Evolutionary conservation across 2,888 invertebrate species (phyloP), one percentile per base, ranked within the genome.

Genomic region (Nemoura dubitans): DNA sequence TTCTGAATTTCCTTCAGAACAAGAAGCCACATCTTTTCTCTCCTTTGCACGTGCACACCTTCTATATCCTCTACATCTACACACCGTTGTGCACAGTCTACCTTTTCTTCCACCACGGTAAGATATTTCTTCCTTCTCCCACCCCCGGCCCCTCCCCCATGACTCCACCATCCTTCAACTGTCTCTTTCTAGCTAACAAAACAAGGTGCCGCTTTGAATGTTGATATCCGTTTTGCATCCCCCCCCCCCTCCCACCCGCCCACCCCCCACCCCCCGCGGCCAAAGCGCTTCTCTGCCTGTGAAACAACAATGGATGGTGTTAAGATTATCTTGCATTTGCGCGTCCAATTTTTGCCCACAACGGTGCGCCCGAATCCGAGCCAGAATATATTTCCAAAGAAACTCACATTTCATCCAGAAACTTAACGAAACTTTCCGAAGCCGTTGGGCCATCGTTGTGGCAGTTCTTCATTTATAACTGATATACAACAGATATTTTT

Each of bases 101-200:
- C 59, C 59, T 21, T 59, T 59, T 59, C 59, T 59, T 59, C 59
- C 59, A 36, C 36, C 36, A 59, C 21, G 59, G 59, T 21, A 59
- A 59, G 14, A 59, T 59, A 59, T 59, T 59, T 59, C 59, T 59
- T 21, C 10, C 59, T 10, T 6, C 36, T 36, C 16, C 59, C 59
- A 1, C 59, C 21, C 59, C 21, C 21, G 16, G 6, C 59, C 59
- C 21, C 59, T 16, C 59, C 59, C 59, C 21, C 59, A 59, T 21
- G 59, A 59, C 14, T 21, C 59, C 14, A 21, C 16, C 59, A 59
- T 59, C 59, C 59, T 21, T 59, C 59, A 59, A 7, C 59, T 21
- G 59, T 59, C 59, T 59, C 59, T 59, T 59, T 59, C 59, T 59
- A 59, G 59, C 59, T 59, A 59, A 59, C 59, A 59, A 59, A 59